A percentile compares a stretch with the other conserved stretches of the same genome.
These are phyloP conservation scores for Otis tarda DNA, from an alignment of 2,113 vertebrate genomes.

Conservation along the genomic window DNA sequence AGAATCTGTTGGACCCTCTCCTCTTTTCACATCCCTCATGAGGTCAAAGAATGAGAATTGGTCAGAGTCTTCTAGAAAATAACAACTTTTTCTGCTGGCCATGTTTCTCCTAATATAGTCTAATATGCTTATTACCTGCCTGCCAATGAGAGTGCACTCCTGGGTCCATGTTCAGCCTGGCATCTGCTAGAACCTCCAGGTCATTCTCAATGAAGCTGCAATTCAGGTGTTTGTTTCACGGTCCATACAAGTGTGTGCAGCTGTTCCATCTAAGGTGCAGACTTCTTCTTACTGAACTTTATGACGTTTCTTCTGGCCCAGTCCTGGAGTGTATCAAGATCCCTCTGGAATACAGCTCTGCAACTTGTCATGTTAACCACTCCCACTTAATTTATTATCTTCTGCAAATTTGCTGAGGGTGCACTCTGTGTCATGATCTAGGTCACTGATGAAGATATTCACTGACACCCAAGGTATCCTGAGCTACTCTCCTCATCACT, in stretches of 20 bases:
- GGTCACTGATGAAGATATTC: slow-evolving; percentile 26
- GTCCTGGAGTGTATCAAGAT: neutral
- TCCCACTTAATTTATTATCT: neutral
- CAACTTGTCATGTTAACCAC: slow-evolving; percentile 15
- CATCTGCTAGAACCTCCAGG: neutral
- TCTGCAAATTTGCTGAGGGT: slow-evolving; percentile 19
- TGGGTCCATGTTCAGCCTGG: neutral
- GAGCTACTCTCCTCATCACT: neutral
- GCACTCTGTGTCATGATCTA: slow-evolving; percentile 24
- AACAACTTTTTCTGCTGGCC: neutral
- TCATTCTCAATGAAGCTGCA: neutral
- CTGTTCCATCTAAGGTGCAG: neutral
- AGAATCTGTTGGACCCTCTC: neutral
- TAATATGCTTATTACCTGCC: neutral
- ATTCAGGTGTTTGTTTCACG: neutral
- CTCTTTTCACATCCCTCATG: neutral
- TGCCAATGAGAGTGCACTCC: neutral
- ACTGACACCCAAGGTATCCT: neutral
- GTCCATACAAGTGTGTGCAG: neutral
- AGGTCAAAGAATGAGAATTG: neutral
- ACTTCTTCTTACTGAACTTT: neutral
- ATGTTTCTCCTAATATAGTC: neutral
- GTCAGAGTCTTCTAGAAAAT: neutral
- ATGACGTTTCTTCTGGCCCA: neutral
- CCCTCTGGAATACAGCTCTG: neutral